These are phyloP conservation scores for Scomber colias DNA, from an alignment of 2,113 vertebrate species.

Conservation along the genomic window DNA sequence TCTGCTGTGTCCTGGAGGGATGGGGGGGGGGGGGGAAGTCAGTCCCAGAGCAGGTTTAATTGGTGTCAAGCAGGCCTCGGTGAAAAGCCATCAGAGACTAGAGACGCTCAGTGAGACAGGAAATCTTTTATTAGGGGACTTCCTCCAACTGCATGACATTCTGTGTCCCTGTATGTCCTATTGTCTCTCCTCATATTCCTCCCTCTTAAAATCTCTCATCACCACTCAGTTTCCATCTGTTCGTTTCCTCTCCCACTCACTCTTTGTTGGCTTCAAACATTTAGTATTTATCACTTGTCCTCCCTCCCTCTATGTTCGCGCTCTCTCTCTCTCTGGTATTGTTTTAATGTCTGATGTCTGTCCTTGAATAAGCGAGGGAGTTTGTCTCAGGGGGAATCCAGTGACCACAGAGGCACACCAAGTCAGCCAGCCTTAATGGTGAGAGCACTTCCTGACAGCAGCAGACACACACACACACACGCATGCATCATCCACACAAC, in stretches of 20 bases:
- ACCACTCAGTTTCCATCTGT: conserved; percentile 63
- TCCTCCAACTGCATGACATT: conserved; percentile 71
- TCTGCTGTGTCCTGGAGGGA: conserved; percentile 57
- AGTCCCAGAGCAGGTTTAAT: conserved; percentile 82
- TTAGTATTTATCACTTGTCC: conserved; percentile 53
- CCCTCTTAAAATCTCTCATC: conserved; percentile 74
- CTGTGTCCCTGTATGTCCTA: conserved; percentile 67
- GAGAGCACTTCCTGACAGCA: conserved; percentile 79
- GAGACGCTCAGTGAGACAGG: conserved; percentile 86
- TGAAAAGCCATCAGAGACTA: conserved; percentile 78
- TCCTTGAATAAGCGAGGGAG: conserved; percentile 78
- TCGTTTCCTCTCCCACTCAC: conserved; percentile 69
- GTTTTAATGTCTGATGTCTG: conserved; percentile 85
- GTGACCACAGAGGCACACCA: conserved; percentile 64
- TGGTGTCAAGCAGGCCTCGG: conserved; percentile 86
- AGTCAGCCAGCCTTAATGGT: conserved; percentile 73
- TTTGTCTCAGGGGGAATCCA: conserved; percentile 75
- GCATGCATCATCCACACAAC: background rate
- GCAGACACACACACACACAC: conserved; percentile 26
- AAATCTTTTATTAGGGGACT: conserved; percentile 88
- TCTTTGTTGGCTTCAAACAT: conserved; percentile 60
- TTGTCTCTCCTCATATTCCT: conserved; percentile 70
- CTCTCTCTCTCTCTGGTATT: conserved; percentile 63
- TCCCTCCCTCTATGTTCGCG: conserved; percentile 27
- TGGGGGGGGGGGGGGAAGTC: conserved; percentile 46